phyloP scores from a whole-genome alignment of 2,113 vertebrate genomes.

The Hypocryptadius cinnamomeus region DNA sequence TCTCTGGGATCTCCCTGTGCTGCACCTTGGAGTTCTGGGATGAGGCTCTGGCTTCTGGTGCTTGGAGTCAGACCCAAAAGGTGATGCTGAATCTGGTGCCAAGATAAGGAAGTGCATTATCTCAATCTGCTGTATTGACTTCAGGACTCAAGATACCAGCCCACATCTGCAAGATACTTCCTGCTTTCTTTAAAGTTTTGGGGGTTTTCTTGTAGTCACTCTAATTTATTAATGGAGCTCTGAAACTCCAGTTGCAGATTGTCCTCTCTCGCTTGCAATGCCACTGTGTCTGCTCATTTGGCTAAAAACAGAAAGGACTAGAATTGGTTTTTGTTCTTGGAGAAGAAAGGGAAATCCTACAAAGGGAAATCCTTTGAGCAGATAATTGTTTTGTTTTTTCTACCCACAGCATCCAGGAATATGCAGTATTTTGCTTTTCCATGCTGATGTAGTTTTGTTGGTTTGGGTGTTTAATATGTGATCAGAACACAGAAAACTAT shows the following conservation, averaged over 20 bases:
- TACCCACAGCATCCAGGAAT: not conserved
- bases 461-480: not conserved
- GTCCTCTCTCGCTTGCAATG: not conserved
- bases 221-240: not conserved
- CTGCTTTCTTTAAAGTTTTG: not conserved
- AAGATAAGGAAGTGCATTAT: not conserved
- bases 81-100: not conserved
- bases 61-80: not conserved
- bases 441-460: not conserved
- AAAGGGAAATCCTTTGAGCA: too few relatives aligned
- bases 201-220: not conserved
- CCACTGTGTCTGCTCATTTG: not conserved
- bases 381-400: not conserved
- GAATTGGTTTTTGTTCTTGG: not conserved
- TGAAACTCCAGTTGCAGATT: not conserved
- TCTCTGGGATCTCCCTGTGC: fast-evolving
- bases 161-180: not conserved
- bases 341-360: not conserved
- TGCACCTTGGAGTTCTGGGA: not conserved
- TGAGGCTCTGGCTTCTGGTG: not conserved
- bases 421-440: not conserved
- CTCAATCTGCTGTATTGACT: not conserved
- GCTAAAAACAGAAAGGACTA: not conserved
- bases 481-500: not conserved
- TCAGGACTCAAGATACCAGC: not conserved